Evolutionary conservation across 2,888 invertebrate species (phyloP).

Genomic region (Dascillus cervinus): DNA sequence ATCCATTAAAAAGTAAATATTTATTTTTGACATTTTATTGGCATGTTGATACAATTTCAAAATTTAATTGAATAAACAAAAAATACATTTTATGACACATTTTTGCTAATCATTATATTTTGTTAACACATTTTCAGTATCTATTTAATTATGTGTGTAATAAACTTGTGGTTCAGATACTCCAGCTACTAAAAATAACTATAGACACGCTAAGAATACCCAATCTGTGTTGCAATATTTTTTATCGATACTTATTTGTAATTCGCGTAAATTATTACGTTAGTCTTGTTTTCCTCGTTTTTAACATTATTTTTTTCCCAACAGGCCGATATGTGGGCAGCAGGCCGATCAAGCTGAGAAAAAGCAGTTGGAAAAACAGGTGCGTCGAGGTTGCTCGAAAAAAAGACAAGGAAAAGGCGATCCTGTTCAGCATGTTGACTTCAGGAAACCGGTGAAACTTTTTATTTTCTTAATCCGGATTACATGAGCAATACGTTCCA

Average conservation of each 20-base stretch:
- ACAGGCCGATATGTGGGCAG: constrained; percentile 96
- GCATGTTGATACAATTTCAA: too few species aligned
- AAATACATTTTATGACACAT: too few species aligned
- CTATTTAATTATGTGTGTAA: constrained; percentile 13
- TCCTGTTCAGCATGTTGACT: constrained; percentile 65
- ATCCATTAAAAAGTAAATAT: too few species aligned
- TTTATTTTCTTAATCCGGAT: background rate
- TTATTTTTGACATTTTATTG: too few species aligned
- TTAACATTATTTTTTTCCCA: too few species aligned
- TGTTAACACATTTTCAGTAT: constrained; percentile 8
- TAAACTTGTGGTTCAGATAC: constrained; percentile 11
- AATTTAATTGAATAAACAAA: too few species aligned
- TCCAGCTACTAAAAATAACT: constrained; percentile 11
- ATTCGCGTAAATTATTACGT: too few species aligned
- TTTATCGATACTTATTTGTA: background rate
- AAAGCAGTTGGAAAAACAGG: constrained; percentile 93
- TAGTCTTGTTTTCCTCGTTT: too few species aligned
- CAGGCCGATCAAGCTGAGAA: constrained; percentile 93
- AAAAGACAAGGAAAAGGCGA: constrained; percentile 92
- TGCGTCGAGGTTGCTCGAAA: constrained; percentile 89
- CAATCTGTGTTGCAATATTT: background rate
- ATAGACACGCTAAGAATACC: constrained; percentile 8
- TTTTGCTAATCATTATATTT: too few species aligned
- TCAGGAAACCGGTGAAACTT: constrained; percentile 36
- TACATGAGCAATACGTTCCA: background rate